Evolutionary conservation across 2,797 vertebrate species (phyloP), one percentile per base, ranked within the genome.

Genomic region (Coilia nasus): DNA sequence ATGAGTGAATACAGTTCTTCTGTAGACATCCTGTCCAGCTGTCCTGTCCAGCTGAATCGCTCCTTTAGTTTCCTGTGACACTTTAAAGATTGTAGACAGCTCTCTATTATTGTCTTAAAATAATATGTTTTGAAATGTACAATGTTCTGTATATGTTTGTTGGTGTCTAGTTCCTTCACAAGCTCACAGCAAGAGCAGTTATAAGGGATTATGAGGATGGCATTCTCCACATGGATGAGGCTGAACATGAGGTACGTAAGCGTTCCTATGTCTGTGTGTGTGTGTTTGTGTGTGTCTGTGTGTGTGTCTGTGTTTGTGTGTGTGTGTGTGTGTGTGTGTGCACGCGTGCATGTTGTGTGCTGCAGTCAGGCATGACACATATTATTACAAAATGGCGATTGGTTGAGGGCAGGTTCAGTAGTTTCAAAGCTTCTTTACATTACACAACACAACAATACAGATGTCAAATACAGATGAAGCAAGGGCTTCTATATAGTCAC

Each of bases 181-280:
- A 96, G 84, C 94, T 98, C 31, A 95, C 97, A 41, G 97, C 97
- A 0, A 95, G 94, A 87, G 97, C 97, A 6, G 83, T 98, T 81
- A 97, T 98, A 91, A 94, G 93, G 87, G 97, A 98, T 83, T 97
- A 96, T 17, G 97, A 98, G 89, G 95, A 97, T 3, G 97, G 97
- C 35, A 94, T 93, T 88, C 95, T 98, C 83, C 94, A 96, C 0
- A 71, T 89, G 31, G 91, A 91, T 2, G 95, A 97, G 90, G 94
- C 93, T 6, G 92, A 95, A 82, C 96, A 97, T 2, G 96, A 98
- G 96, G 97, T 97, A 60, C 25, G n/a, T 25, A n/a, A 82, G 19
- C 12, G 23, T 1, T n/a, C 31, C 10, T 64, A 14, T 54, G 50
- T 54, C 2, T 54, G 50, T 54, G 50, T 54, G 50, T 85, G 83